Evolutionary conservation across 2,797 vertebrate genomes (phyloP).

Genomic region (Dromococcyx pavoninus): DNA sequence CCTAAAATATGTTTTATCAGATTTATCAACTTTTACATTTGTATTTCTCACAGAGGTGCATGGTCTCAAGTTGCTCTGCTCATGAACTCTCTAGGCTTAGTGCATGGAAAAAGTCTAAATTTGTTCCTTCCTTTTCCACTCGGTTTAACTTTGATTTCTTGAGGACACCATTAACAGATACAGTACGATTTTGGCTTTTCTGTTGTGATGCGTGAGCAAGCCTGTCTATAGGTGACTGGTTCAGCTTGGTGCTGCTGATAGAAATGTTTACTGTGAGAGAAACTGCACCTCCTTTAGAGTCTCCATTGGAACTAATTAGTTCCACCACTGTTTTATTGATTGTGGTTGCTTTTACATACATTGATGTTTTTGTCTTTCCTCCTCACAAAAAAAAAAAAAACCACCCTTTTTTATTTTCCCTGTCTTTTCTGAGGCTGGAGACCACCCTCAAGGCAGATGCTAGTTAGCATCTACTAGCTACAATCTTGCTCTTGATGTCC

Average conservation of each 20-base stretch:
- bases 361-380: background rate
- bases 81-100: background rate
- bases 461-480: background rate
- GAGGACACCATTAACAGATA: background rate
- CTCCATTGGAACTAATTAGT: background rate
- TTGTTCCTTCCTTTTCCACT: background rate
- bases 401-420: background rate
- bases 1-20: background rate
- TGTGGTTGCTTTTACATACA: background rate
- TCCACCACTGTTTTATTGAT: background rate
- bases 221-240: background rate
- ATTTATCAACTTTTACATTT: background rate
- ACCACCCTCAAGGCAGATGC: background rate
- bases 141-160: background rate
- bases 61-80: background rate
- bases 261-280: background rate
- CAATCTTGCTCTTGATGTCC: background rate
- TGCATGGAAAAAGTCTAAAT: background rate
- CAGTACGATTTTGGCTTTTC: background rate
- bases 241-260: background rate
- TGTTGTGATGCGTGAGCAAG: background rate
- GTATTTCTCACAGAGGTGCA: background rate
- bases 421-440: background rate
- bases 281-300: background rate
- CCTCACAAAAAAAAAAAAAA: background rate